Conservation (phyloP, 2,113 vertebrate genomes). For the Xenopus borealis region DNA sequence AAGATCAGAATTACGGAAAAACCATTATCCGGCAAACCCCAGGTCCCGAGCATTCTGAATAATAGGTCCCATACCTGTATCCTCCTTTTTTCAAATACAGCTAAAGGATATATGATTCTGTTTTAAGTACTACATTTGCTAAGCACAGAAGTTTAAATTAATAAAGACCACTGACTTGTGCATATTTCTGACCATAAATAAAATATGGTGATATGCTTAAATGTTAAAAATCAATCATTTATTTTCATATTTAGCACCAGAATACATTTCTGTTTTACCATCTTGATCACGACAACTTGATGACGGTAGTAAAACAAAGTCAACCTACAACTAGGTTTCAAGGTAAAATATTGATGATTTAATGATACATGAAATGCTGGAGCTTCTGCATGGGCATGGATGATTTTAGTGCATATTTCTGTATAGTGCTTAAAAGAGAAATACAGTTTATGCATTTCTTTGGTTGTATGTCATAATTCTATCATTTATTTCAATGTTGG, state of each 20-base stretch:
- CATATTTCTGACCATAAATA: conserved; percentile 18
- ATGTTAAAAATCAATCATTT: conserved; percentile 37
- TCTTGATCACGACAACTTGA: conserved; percentile 30
- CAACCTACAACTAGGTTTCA: conserved; percentile 18
- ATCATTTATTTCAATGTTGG: too few relatives aligned
- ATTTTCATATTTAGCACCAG: conserved; percentile 34
- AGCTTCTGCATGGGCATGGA: not conserved
- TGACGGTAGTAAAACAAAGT: conserved; percentile 28
- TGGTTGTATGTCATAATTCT: too few relatives aligned
- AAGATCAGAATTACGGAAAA: too few relatives aligned
- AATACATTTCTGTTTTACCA: conserved; percentile 35
- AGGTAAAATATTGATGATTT: conserved; percentile 30
- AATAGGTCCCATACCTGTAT: too few relatives aligned
- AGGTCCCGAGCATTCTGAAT: too few relatives aligned
- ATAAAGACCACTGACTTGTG: not conserved
- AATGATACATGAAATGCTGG: conserved; percentile 19
- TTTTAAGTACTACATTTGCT: too few relatives aligned
- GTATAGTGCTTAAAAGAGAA: not conserved
- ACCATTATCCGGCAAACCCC: too few relatives aligned
- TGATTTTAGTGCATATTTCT: conserved; percentile 6
- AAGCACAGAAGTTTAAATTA: too few relatives aligned
- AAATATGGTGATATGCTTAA: conserved; percentile 24
- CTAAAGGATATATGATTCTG: too few relatives aligned
- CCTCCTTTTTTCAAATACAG: too few relatives aligned
- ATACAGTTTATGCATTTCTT: too few relatives aligned